Conservation (phyloP, 2,797 vertebrate species). For the Enteromius paludinosus region DNA sequence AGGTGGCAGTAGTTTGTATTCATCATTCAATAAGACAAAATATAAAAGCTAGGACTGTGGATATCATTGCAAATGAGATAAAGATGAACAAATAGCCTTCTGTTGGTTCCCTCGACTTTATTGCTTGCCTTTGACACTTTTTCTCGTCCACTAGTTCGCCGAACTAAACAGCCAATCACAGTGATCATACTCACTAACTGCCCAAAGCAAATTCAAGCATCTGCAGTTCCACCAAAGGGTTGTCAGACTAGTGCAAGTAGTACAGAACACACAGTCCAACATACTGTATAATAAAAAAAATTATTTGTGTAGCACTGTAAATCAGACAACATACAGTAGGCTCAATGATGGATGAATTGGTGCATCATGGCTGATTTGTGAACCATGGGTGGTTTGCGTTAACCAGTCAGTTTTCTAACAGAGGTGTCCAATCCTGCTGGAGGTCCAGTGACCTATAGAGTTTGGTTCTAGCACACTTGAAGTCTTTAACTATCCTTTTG, state of each 20-base stretch:
- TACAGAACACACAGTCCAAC: background rate
- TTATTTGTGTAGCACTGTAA: background rate
- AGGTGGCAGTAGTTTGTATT: background rate
- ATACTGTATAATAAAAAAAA: background rate
- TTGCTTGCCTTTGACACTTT: background rate
- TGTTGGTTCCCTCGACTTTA: background rate
- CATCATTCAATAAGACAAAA: background rate
- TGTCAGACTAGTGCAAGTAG: background rate
- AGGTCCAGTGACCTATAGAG: background rate
- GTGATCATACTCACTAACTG: background rate
- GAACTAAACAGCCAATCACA: background rate
- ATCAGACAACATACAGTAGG: background rate
- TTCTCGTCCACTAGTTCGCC: background rate
- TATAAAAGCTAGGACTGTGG: background rate
- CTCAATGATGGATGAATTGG: background rate
- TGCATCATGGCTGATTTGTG: background rate
- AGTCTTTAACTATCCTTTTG: background rate
- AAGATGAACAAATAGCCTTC: background rate
- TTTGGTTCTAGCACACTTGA: background rate
- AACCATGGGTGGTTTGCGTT: background rate
- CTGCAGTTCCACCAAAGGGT: background rate
- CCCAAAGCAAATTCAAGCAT: background rate
- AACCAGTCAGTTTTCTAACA: background rate
- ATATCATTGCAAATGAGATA: background rate
- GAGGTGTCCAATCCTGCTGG: background rate